These are phyloP conservation scores for Laticauda colubrina DNA, from an alignment of 2,113 vertebrate species.

Conservation along the genomic window DNA sequence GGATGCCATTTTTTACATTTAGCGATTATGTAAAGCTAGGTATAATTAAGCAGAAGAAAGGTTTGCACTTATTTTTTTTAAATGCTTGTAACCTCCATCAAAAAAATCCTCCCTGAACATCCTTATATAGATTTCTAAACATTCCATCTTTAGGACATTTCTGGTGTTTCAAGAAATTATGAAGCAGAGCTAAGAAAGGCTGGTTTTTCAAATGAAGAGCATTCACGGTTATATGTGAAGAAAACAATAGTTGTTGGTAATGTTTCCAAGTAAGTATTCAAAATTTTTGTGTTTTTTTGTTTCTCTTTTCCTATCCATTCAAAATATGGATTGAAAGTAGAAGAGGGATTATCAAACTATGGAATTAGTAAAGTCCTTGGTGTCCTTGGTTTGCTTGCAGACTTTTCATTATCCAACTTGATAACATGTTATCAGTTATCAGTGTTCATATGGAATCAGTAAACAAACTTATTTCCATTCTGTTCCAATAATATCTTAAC, in stretches of 20 bases:
- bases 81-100: not conserved
- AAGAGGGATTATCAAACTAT: not conserved
- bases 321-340: not conserved
- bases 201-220: constrained; percentile 83
- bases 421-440: not conserved
- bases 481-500: not conserved
- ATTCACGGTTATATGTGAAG: constrained; percentile 91
- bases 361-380: not conserved
- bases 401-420: not conserved
- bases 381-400: not conserved
- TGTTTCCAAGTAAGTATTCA: constrained; percentile 89
- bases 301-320: constrained; percentile 7
- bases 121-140: constrained; percentile 47
- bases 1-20: not conserved
- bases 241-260: constrained; percentile 99
- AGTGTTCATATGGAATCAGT: not conserved
- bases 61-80: not conserved
- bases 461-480: not conserved
- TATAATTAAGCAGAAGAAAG: not conserved
- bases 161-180: constrained; percentile 72
- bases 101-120: not conserved
- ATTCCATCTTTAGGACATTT: constrained; percentile 78
- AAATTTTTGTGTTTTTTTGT: not conserved
- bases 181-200: constrained; percentile 79
- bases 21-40: not conserved